These are phyloP conservation scores for Upupa epops DNA, from an alignment of 2,113 vertebrate species.

Conservation along the genomic window DNA sequence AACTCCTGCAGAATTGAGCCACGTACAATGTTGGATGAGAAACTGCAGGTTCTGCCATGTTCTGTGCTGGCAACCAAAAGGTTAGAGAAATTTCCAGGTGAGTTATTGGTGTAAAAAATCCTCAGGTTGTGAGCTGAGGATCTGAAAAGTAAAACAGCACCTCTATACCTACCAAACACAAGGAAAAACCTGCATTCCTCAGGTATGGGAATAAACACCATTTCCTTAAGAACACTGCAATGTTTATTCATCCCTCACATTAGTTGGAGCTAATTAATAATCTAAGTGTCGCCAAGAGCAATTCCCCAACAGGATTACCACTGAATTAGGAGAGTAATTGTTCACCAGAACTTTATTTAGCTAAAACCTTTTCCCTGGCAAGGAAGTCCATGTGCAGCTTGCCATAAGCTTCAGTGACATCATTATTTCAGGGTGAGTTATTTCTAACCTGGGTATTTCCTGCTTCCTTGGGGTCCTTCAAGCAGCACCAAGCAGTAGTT, in stretches of 20 bases:
- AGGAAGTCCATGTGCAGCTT: neutral
- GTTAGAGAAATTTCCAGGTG: neutral
- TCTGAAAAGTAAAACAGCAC: neutral
- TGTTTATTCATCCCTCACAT: neutral
- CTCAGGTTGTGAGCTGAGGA: accelerated
- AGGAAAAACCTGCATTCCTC: neutral
- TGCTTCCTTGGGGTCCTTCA: neutral
- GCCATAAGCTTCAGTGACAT: neutral
- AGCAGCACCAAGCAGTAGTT: neutral
- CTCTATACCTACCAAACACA: neutral
- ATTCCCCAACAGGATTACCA: neutral
- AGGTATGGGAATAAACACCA: neutral
- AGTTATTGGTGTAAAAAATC: neutral
- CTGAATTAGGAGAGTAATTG: neutral
- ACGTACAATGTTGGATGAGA: neutral
- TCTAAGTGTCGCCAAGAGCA: neutral
- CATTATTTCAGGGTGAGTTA: neutral
- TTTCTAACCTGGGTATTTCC: neutral
- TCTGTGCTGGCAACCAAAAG: neutral
- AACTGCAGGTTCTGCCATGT: neutral
- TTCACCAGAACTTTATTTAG: conserved; percentile 4
- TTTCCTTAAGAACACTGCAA: neutral
- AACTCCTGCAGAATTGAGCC: neutral
- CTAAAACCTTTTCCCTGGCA: conserved; percentile 4
- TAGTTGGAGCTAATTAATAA: neutral